Conservation (phyloP, 2,113 vertebrate genomes). For the Rhinoptilus africanus region DNA sequence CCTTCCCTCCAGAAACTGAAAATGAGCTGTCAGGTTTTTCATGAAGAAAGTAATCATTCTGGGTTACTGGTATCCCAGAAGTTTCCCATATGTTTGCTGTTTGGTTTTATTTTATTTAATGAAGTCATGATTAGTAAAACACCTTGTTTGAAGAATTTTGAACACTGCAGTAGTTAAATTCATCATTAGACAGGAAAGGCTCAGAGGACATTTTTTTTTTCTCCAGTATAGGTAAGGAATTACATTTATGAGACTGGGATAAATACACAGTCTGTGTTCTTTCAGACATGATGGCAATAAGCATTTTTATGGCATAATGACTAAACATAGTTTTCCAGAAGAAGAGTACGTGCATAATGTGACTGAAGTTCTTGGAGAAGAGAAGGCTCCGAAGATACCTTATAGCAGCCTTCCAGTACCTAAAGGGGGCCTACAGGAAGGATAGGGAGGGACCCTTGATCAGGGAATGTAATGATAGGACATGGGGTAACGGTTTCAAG, state of each 20-base stretch:
- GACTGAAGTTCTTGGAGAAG: neutral
- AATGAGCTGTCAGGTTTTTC: neutral
- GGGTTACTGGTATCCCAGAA: neutral
- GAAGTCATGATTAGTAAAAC: neutral
- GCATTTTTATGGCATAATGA: neutral
- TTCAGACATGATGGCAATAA: neutral
- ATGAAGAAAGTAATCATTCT: neutral
- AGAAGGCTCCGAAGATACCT: too few relatives aligned
- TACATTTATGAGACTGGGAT: neutral
- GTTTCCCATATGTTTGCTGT: neutral
- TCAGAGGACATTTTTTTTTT: neutral
- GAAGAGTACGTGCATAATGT: neutral
- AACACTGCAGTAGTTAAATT: neutral
- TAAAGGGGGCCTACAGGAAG: too few relatives aligned
- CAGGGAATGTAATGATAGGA: too few relatives aligned
- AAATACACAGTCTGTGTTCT: neutral
- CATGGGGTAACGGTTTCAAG: too few relatives aligned
- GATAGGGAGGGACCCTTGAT: too few relatives aligned
- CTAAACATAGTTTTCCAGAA: neutral
- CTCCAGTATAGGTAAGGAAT: neutral
- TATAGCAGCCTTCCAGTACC: too few relatives aligned
- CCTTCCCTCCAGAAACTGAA: neutral
- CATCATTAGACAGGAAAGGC: neutral
- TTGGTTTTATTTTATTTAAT: neutral
- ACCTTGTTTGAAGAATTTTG: neutral